These are phyloP conservation scores for Sternotherus odoratus DNA, from an alignment of 2,797 vertebrate species.

Conservation along the genomic window DNA sequence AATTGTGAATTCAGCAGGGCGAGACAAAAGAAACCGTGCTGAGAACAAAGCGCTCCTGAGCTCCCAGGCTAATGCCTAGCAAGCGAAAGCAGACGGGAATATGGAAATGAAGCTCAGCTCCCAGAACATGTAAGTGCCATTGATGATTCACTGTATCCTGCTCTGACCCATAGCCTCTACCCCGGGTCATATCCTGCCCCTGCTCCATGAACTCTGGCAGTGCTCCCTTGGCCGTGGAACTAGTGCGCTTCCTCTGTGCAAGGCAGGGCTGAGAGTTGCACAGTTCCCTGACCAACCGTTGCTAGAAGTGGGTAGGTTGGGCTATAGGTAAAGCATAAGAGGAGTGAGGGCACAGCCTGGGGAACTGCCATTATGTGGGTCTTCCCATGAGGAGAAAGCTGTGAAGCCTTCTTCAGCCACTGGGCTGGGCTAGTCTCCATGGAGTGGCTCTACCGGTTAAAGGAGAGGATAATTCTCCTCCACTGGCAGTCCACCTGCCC, in stretches of 20 bases:
- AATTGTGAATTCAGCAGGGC: not conserved
- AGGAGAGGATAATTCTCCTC: not conserved
- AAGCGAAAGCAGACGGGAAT: not conserved
- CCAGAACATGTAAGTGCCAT: not conserved
- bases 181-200: not conserved
- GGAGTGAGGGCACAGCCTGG: not conserved
- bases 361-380: not conserved
- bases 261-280: not conserved
- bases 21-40: conserved; percentile 2
- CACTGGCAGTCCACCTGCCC: not conserved
- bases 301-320: not conserved
- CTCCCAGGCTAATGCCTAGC: not conserved
- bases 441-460: rapidly evolving
- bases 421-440: not conserved
- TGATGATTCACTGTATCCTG: not conserved
- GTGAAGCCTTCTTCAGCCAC: not conserved
- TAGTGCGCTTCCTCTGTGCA: not conserved
- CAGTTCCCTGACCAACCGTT: not conserved
- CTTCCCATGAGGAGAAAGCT: not conserved
- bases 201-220: not conserved
- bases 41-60: not conserved
- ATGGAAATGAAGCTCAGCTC: not conserved
- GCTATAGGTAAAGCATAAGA: not conserved
- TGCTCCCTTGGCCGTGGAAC: not conserved
- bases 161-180: not conserved